Percentiles rank a stretch among this genome's conserved stretches.
phyloP scores from a whole-genome alignment of 2,113 vertebrate genomes.

The Cephalopholis sonnerati region DNA sequence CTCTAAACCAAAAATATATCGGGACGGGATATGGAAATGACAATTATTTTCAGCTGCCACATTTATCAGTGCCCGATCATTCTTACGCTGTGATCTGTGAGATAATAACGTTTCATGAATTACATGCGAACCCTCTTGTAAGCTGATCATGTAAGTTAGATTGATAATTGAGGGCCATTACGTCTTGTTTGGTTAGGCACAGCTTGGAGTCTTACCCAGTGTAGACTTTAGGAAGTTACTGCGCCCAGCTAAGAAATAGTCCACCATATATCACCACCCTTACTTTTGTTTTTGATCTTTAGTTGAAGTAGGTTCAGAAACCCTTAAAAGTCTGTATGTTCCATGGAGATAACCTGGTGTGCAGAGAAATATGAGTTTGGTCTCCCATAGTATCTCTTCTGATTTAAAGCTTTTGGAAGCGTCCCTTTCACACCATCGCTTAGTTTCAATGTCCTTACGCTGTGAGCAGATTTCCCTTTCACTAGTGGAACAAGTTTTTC shows the following conservation, averaged over 20 bases:
- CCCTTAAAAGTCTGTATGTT: neutral
- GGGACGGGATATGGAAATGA: no score
- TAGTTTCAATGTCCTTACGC: neutral
- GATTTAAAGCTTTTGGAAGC: constrained; percentile 18
- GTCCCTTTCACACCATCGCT: constrained; percentile 4
- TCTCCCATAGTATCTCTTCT: neutral
- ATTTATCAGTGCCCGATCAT: no score
- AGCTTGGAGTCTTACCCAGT: neutral
- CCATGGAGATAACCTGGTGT: neutral
- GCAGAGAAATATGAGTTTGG: neutral
- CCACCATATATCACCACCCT: neutral
- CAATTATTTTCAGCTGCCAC: no score
- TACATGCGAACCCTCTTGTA: no score
- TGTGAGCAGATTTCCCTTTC: constrained; percentile 35
- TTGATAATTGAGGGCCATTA: no score
- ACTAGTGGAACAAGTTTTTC: constrained; percentile 37
- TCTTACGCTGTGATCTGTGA: no score
- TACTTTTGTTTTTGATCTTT: neutral
- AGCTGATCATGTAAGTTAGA: no score
- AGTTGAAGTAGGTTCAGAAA: neutral
- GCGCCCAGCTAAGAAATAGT: neutral
- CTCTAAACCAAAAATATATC: no score
- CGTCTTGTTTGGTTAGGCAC: neutral
- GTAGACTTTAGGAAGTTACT: neutral
- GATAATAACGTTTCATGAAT: no score